Percentiles rank a stretch among this genome's conserved stretches.
Conservation (phyloP, 2,113 vertebrate species). For the Spilogale gracilis region DNA sequence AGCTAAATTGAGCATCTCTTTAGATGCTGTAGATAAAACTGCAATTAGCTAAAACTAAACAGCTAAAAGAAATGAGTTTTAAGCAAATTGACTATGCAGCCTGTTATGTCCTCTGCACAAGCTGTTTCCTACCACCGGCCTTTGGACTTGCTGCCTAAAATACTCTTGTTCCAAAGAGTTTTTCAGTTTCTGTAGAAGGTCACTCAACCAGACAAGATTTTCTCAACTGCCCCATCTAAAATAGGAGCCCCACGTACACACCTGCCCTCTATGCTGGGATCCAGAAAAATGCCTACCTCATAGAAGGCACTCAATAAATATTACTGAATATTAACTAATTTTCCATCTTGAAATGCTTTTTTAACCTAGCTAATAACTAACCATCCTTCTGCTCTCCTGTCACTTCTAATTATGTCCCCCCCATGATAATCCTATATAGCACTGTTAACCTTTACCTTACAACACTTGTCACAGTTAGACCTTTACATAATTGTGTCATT, state of each 20-base stretch:
- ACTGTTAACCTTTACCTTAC: neutral
- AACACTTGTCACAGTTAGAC: neutral
- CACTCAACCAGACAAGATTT: neutral
- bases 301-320: neutral
- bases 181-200: neutral
- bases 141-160: neutral
- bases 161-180: neutral
- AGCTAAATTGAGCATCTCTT: neutral
- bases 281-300: neutral
- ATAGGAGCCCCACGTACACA: neutral
- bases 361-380: neutral
- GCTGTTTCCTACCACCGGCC: neutral
- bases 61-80: neutral
- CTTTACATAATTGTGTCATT: neutral
- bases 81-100: neutral
- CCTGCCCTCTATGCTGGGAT: neutral
- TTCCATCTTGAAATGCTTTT: neutral
- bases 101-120: neutral
- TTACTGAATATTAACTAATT: neutral
- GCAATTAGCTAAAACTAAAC: conserved; percentile 8
- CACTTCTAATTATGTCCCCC: neutral
- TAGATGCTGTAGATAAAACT: conserved; percentile 4
- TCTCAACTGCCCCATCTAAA: neutral
- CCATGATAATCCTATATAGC: neutral
- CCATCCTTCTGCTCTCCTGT: neutral